Conservation (phyloP, 1,140 invertebrate species). For the Ruditapes philippinarum region DNA sequence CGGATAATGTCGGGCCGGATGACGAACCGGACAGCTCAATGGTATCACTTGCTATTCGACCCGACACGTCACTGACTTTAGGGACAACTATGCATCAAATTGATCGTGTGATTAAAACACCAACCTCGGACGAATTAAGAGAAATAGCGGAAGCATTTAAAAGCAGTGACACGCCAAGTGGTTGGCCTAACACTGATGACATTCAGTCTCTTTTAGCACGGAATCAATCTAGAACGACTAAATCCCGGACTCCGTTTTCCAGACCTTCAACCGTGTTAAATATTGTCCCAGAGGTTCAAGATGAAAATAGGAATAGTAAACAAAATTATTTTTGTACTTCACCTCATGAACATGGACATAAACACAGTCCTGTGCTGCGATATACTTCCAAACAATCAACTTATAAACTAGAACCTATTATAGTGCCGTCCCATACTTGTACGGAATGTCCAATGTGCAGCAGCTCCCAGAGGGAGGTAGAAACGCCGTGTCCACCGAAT, state of each 20-base stretch:
- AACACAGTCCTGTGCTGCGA: constrained; percentile 59
- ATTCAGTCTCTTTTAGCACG: constrained; percentile 36
- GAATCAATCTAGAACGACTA: constrained; percentile 1
- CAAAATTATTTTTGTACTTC: background rate
- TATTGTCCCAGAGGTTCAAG: background rate
- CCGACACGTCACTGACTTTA: constrained; percentile 59
- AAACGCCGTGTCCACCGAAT: constrained; percentile 70
- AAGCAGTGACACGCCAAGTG: background rate
- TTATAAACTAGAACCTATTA: constrained; percentile 69
- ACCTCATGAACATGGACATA: constrained; percentile 8
- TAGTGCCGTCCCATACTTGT: constrained; percentile 74
- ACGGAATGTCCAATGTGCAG: constrained; percentile 75
- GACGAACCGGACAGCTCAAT: constrained; percentile 52
- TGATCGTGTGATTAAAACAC: constrained; percentile 27
- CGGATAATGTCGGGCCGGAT: background rate
- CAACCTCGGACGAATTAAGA: constrained; percentile 43
- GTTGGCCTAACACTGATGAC: constrained; percentile 63
- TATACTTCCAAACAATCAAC: constrained; percentile 66
- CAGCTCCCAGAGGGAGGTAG: constrained; percentile 40
- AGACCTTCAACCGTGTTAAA: constrained; percentile 2
- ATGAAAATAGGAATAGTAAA: background rate
- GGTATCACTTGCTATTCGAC: constrained; percentile 40
- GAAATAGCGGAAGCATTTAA: constrained; percentile 51
- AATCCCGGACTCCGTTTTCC: constrained; percentile 14
- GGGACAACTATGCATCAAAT: constrained; percentile 54